phyloP scores from a whole-genome alignment of 2,888 invertebrate genomes.

The Xanthia togata region DNA sequence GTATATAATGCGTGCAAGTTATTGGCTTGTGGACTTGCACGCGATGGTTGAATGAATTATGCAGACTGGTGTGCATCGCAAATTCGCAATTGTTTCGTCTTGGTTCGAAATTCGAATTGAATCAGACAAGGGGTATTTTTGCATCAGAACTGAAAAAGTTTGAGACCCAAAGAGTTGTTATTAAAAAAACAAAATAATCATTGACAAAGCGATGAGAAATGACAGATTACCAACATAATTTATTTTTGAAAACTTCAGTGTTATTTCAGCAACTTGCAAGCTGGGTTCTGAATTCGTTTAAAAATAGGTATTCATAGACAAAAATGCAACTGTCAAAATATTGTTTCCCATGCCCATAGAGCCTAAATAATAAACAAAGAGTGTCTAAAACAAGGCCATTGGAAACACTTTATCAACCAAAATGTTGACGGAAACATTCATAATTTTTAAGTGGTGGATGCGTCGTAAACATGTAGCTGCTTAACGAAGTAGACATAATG shows the following conservation, averaged over 20 bases:
- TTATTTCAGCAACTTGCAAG: neutral
- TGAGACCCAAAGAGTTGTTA: neutral
- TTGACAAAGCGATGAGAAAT: neutral
- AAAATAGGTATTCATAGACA: conserved; percentile 7
- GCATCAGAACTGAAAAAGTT: neutral
- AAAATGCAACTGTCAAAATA: neutral
- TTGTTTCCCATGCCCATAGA: neutral
- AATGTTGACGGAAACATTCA: conserved; percentile 37
- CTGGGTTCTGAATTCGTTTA: neutral
- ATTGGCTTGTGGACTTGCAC: conserved; percentile 26
- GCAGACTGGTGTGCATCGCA: conserved; percentile 30
- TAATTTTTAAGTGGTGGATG: conserved; percentile 37
- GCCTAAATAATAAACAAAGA: conserved; percentile 18
- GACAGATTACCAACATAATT: neutral
- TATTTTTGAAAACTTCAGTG: neutral
- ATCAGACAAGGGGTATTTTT: neutral
- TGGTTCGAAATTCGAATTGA: conserved; percentile 29
- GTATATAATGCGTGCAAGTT: conserved; percentile 54
- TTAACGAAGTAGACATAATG: conserved; percentile 48
- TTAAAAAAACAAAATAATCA: neutral
- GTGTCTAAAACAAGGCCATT: conserved; percentile 28
- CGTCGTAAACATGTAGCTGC: conserved; percentile 49
- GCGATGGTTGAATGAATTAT: conserved; percentile 46
- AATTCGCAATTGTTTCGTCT: conserved; percentile 30
- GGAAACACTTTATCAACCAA: neutral